phyloP scores from a whole-genome alignment of 2,113 vertebrate species.

The Spea multiplicata region DNA sequence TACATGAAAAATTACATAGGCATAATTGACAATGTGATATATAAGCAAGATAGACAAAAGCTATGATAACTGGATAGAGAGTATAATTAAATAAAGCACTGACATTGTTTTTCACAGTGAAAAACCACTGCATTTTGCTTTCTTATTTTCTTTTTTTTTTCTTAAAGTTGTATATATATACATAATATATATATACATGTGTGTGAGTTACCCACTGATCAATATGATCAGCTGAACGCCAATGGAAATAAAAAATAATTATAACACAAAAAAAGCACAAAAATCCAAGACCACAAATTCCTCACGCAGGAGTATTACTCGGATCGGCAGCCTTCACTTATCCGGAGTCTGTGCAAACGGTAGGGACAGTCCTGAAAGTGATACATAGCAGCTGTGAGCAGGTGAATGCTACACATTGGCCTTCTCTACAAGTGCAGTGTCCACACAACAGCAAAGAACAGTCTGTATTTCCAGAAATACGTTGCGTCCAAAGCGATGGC shows the following conservation, averaged over 20 bases:
- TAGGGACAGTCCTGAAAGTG: constrained; percentile 65
- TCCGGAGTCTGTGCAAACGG: constrained; percentile 85
- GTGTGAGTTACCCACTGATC: constrained; percentile 88
- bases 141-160: constrained; percentile 56
- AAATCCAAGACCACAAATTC: constrained; percentile 75
- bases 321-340: constrained; percentile 86
- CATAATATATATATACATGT: constrained; percentile 78
- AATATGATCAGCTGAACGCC: constrained; percentile 98
- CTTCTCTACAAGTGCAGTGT: constrained; percentile 67
- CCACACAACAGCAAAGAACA: constrained; percentile 62
- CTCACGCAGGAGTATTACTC: constrained; percentile 80
- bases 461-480: constrained; percentile 58
- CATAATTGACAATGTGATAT: constrained; percentile 83
- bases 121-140: constrained; percentile 87
- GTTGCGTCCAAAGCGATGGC: constrained; percentile 64
- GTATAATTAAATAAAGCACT: constrained; percentile 85
- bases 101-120: constrained; percentile 87
- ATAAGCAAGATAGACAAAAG: constrained; percentile 78
- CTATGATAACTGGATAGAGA: constrained; percentile 74
- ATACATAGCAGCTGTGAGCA: constrained; percentile 75
- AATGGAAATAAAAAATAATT: constrained; percentile 61
- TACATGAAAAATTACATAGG: constrained; percentile 92
- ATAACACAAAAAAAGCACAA: constrained; percentile 49
- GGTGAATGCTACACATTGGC: constrained; percentile 67
- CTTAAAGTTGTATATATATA: constrained; percentile 80